Percentiles rank a stretch among this genome's conserved stretches.
Conservation (phyloP, 2,797 vertebrate species). For the Eleutherodactylus coqui region DNA sequence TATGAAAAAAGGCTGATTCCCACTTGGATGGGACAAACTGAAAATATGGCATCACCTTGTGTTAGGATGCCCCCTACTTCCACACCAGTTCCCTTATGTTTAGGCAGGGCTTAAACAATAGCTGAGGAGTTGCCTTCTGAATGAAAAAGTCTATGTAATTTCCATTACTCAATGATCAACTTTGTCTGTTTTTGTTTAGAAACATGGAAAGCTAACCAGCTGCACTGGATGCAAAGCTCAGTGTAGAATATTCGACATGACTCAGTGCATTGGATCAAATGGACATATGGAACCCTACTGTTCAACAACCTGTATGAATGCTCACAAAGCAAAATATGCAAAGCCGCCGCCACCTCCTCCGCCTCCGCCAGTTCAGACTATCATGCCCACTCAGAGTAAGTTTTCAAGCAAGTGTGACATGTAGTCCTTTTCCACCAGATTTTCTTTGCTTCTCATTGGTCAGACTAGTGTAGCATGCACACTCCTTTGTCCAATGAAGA, state of each 20-base stretch:
- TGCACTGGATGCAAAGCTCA: constrained; percentile 92
- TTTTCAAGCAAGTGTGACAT: constrained; percentile 56
- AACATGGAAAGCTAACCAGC: constrained; percentile 89
- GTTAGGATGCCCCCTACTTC: no score
- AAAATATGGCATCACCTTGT: no score
- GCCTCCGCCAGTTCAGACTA: constrained; percentile 11
- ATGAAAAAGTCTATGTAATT: constrained; percentile 38
- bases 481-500: not conserved
- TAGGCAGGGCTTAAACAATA: no score
- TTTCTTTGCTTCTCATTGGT: not conserved
- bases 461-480: not conserved
- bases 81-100: not conserved
- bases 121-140: not conserved
- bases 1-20: no score
- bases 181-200: constrained; percentile 81
- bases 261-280: constrained; percentile 88
- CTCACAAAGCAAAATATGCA: constrained; percentile 87
- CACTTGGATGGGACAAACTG: no score
- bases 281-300: constrained; percentile 94
- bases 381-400: constrained; percentile 74
- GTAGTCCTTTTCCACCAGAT: not conserved
- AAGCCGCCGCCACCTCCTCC: constrained; percentile 66
- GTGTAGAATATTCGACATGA: constrained; percentile 94
- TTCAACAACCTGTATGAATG: constrained; percentile 92
- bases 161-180: constrained; percentile 51